Base-by-base conservation (phyloP, 1,140 invertebrate species). In the Choristoneura fumiferana region DNA sequence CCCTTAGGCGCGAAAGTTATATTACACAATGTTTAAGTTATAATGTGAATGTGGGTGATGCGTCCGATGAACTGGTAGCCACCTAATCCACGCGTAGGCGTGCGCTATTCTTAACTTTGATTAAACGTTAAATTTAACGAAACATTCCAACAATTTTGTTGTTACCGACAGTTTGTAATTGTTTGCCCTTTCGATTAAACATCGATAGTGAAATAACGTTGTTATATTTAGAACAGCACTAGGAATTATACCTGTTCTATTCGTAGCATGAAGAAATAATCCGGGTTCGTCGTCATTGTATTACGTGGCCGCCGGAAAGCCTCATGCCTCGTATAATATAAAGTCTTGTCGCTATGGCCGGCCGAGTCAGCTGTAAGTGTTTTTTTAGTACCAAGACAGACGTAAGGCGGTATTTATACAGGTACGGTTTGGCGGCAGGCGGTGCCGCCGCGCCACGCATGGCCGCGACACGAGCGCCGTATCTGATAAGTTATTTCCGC, bases 401-500 rank as follows among this genome's bases (percentile, higher is more conserved):
- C 69, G 37, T 65, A 57, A 58, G 53, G 57, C 60, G 60, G 67
- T 67, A 64, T 73, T 60, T 72, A 63, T 68, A 78, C 72, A 68
- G 40, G 40, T 45, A 45, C 2, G 22, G 22, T 29, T 2, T 29
- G 6, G 22, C 22, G 22, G 22, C 22, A 2, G 22, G 22, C n/a
- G 6, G 22, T 6, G 22, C 22, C 22, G 22, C 22, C 22, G 18
- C 43, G 43, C 43, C 43, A 49, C 29, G 43, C 43, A 18, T 49
- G 43, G 59, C 52, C 38, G 53, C 38, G 58, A 49, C 29, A 52
- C 57, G 55, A 53, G 55, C 65, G 43, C 63, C 73, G 73, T 80
- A 78, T 76, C 76, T 78, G 78, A 84, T 82, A 82, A 76, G 78
- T 73, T 73, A 78, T 82, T 84, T 84, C 79, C 79, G 81, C 70